These are phyloP conservation scores for Formica exsecta DNA, from an alignment of 1,140 invertebrate species.

Conservation along the genomic window DNA sequence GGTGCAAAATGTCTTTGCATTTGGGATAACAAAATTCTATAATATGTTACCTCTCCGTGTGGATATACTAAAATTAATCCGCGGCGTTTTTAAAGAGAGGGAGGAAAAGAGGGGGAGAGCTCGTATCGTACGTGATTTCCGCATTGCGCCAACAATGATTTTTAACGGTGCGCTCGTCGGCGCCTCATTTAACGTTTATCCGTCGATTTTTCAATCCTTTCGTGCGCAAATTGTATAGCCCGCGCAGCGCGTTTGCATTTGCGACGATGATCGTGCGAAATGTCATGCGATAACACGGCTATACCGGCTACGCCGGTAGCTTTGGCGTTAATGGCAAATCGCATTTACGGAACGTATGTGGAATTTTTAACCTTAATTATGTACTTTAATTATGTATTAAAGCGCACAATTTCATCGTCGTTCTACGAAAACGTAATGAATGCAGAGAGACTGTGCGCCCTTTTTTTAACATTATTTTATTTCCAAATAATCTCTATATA, in stretches of 20 bases:
- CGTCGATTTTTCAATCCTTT: conserved; percentile 38
- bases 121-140: conserved; percentile 63
- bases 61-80: conserved; percentile 24
- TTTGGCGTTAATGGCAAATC: conserved; percentile 14
- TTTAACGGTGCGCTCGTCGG: conserved; percentile 46
- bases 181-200: conserved; percentile 38
- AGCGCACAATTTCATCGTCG: neutral
- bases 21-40: neutral
- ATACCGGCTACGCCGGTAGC: neutral
- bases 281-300: conserved; percentile 12
- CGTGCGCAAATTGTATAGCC: conserved; percentile 36
- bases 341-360: neutral
- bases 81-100: neutral
- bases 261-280: conserved; percentile 58
- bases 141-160: conserved; percentile 79
- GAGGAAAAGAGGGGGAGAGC: neutral
- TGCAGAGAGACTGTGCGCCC: no score
- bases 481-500: neutral
- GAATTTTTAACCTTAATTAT: conserved; percentile 22
- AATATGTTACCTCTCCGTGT: neutral
- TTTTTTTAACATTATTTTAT: neutral
- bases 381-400: neutral
- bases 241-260: conserved; percentile 39
- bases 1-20: neutral
- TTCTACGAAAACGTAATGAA: neutral